Percentiles rank a stretch among this genome's conserved stretches.
Conservation (phyloP, 2,113 vertebrate genomes). For the Aramus guarauna region DNA sequence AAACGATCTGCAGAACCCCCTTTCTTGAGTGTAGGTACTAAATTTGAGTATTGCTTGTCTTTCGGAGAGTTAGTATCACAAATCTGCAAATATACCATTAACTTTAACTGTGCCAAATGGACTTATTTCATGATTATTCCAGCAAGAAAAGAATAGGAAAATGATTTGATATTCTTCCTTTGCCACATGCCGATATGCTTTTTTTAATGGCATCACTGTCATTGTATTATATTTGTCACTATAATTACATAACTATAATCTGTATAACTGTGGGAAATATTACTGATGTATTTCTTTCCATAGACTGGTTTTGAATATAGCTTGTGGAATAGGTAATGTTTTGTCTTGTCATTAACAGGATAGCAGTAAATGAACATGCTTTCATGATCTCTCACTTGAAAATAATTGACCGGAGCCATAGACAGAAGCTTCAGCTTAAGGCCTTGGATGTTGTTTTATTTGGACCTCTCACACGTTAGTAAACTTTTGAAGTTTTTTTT, state of each 20-base stretch:
- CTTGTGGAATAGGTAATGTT: not conserved
- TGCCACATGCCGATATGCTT: not conserved
- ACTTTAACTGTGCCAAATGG: not conserved
- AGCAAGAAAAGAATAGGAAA: not conserved
- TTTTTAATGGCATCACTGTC: not conserved
- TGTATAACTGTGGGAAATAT: not conserved
- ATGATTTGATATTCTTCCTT: not conserved
- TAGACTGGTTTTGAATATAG: not conserved
- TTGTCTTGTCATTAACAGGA: constrained; percentile 76
- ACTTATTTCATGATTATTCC: not conserved
- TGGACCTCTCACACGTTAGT: constrained; percentile 94
- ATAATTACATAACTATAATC: not conserved
- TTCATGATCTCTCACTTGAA: constrained; percentile 94
- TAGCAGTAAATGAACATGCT: constrained; percentile 92
- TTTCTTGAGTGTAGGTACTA: not conserved
- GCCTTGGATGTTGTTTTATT: constrained; percentile 96
- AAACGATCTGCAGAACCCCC: not conserved
- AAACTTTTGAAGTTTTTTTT: not conserved
- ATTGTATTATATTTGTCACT: not conserved
- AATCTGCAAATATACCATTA: not conserved
- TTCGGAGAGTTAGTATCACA: not conserved
- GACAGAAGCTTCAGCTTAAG: constrained; percentile 97
- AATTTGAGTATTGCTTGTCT: not conserved
- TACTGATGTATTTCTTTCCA: not conserved
- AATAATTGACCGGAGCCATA: constrained; percentile 94